These are phyloP conservation scores for Nesogale talazaci DNA, from an alignment of 2,113 vertebrate species.

Conservation along the genomic window DNA sequence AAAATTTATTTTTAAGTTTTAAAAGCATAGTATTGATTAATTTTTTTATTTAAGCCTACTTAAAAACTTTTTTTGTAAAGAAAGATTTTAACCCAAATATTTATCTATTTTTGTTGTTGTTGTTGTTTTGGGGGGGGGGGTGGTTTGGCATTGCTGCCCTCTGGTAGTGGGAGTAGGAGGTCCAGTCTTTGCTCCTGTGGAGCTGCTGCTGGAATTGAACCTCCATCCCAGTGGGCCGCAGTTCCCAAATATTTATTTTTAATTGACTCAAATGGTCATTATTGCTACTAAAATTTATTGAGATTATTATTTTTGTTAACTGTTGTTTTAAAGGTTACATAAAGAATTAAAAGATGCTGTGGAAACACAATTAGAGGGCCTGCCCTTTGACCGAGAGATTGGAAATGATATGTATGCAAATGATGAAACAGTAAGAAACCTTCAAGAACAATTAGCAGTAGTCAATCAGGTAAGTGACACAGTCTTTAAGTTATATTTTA, in stretches of 20 bases:
- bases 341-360: constrained; percentile 90
- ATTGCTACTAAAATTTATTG: constrained; percentile 41
- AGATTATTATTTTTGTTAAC: constrained; percentile 12
- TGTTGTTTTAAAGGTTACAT: constrained; percentile 88
- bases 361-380: constrained; percentile 90
- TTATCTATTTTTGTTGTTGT: too few species aligned
- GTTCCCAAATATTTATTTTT: constrained; percentile 19
- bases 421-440: constrained; percentile 86
- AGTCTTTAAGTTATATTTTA: background rate
- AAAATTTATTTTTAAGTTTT: constrained; percentile 9
- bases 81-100: constrained; percentile 21
- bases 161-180: too few species aligned
- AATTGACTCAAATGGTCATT: constrained; percentile 2
- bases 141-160: too few species aligned
- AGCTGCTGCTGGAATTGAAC: too few species aligned
- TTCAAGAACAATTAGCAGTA: constrained; percentile 92
- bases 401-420: constrained; percentile 84
- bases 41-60: background rate
- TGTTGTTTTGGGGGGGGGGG: too few species aligned
- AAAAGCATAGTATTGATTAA: background rate
- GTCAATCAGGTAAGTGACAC: constrained; percentile 88
- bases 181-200: too few species aligned
- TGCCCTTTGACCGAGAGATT: constrained; percentile 80
- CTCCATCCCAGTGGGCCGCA: too few species aligned
- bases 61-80: constrained; percentile 46